Conservation (phyloP, 2,797 vertebrate species). For the Tokudaia tokunoshimensis region DNA sequence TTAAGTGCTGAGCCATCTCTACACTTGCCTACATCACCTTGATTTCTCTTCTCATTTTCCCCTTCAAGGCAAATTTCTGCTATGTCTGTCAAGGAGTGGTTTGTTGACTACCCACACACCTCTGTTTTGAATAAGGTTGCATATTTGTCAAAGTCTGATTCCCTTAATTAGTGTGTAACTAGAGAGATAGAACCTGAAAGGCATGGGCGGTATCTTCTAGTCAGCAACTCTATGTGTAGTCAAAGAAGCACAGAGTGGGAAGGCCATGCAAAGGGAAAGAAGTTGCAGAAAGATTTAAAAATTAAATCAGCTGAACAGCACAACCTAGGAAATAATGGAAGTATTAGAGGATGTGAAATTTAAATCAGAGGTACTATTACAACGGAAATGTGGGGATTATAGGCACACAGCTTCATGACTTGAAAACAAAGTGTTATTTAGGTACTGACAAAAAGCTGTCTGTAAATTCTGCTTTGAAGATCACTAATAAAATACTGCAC, state of each 20-base stretch:
- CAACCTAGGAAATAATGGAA: not conserved
- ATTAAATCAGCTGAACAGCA: not conserved
- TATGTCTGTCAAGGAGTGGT: not conserved
- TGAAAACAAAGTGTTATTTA: not conserved
- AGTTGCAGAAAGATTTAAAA: not conserved
- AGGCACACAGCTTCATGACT: not conserved
- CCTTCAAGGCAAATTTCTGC: not conserved
- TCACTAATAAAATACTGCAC: not conserved
- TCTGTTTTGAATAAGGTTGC: conserved; percentile 39
- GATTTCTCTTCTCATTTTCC: not conserved
- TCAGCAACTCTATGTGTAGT: conserved; percentile 32
- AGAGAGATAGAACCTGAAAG: conserved; percentile 24
- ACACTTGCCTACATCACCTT: not conserved
- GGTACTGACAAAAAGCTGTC: not conserved
- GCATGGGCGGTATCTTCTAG: not conserved
- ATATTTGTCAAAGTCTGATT: not conserved
- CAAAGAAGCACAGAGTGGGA: not conserved
- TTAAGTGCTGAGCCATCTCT: too few relatives aligned
- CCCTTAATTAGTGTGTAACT: conserved; percentile 44
- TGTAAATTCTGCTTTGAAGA: conserved; percentile 33
- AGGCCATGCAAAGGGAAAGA: not conserved
- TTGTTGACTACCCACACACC: not conserved
- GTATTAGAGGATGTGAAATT: not conserved
- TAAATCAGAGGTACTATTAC: not conserved
- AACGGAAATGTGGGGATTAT: not conserved